These are phyloP conservation scores for Phalacrocorax pelagicus DNA, from an alignment of 2,113 vertebrate genomes.

Conservation along the genomic window DNA sequence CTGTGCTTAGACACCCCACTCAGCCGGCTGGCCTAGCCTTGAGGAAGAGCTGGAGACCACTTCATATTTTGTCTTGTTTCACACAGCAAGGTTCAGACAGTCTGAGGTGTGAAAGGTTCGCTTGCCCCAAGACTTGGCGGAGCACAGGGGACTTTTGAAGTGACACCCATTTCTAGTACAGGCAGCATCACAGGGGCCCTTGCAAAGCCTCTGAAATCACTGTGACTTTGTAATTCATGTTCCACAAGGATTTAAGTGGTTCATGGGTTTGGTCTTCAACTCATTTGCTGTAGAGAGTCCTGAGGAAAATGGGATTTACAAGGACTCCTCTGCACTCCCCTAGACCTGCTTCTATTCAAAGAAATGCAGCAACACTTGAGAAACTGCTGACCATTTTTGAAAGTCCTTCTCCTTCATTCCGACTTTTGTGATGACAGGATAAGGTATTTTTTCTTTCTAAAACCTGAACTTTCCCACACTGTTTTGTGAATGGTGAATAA, in stretches of 20 bases:
- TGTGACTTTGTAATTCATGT: not conserved
- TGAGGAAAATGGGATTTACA: not conserved
- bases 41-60: not conserved
- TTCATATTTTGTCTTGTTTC: not conserved
- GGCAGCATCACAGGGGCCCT: not conserved
- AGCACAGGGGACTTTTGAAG: not conserved
- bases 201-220: not conserved
- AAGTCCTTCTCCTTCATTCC: not conserved
- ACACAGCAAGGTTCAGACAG: not conserved
- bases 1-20: not conserved
- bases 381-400: not conserved
- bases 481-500: not conserved
- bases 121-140: not conserved
- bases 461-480: not conserved
- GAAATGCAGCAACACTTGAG: not conserved
- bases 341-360: not conserved
- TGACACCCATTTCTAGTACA: not conserved
- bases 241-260: not conserved
- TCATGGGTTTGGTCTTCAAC: not conserved
- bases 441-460: not conserved
- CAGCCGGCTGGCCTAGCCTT: not conserved
- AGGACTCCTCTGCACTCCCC: not conserved
- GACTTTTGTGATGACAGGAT: not conserved
- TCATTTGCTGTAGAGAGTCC: not conserved
- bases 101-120: not conserved